Percentiles rank a stretch among this genome's conserved stretches.
Conservation (phyloP, 1,140 invertebrate species). For the Dufourea novaeangliae region DNA sequence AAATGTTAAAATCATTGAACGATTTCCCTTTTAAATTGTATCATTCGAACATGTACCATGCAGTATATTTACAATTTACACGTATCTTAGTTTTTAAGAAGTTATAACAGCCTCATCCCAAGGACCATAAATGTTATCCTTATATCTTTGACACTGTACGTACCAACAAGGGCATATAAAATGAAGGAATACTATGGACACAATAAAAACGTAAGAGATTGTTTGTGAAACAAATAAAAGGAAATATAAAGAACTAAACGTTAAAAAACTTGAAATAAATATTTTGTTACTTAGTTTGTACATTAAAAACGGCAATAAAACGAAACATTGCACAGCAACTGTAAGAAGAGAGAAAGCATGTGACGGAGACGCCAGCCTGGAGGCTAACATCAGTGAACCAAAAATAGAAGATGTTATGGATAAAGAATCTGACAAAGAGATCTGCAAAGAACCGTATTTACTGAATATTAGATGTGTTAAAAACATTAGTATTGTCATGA, state of each 20-base stretch:
- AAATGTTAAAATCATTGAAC: conserved; percentile 6
- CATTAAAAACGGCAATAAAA: conserved; percentile 92
- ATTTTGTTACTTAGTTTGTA: conserved; percentile 68
- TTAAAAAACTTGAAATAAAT: conserved; percentile 66
- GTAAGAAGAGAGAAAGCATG: conserved; percentile 95
- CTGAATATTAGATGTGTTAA: conserved; percentile 94
- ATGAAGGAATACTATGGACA: conserved; percentile 85
- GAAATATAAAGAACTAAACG: conserved; percentile 78
- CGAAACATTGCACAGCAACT: conserved; percentile 93
- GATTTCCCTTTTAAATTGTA: not conserved
- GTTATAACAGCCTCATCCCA: conserved; percentile 94
- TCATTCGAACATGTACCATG: not conserved
- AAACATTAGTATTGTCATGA: conserved; percentile 93
- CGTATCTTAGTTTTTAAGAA: conserved; percentile 48
- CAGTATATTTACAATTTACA: conserved; percentile 10
- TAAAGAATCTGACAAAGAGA: conserved; percentile 91
- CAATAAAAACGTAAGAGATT: conserved; percentile 84
- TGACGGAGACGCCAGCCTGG: conserved; percentile 90
- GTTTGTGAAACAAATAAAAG: conserved; percentile 83
- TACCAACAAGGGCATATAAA: conserved; percentile 91
- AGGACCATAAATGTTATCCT: conserved; percentile 97
- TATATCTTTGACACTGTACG: conserved; percentile 90
- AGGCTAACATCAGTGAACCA: conserved; percentile 96
- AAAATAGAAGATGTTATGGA: conserved; percentile 96
- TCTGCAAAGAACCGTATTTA: conserved; percentile 93